Conservation (phyloP, 1,140 invertebrate species). For the Sinonovacula constricta region DNA sequence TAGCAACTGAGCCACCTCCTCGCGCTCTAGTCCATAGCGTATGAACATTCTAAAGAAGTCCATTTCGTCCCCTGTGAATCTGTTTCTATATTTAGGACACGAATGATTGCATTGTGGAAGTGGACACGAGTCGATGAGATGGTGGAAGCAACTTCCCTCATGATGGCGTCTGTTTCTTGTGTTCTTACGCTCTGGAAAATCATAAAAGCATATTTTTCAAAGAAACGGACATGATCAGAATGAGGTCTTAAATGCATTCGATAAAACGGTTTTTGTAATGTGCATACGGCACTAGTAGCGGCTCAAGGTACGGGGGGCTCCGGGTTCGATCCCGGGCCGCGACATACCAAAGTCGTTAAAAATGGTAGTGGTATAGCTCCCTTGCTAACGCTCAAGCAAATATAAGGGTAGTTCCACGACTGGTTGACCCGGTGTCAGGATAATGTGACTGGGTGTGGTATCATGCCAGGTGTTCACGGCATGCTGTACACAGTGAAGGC, state of each 20-base stretch:
- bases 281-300: no score
- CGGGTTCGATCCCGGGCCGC: no score
- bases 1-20: constrained; percentile 37
- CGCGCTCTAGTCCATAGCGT: constrained; percentile 25
- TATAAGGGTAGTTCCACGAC: no score
- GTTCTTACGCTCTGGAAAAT: constrained; percentile 20
- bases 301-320: no score
- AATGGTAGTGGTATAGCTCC: no score
- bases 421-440: no score
- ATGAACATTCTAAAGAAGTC: constrained; percentile 46
- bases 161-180: constrained; percentile 19
- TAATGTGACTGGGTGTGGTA: no score
- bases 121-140: constrained; percentile 50
- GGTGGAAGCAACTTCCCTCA: constrained; percentile 47
- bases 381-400: no score
- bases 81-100: constrained; percentile 49
- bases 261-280: no score
- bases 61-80: constrained; percentile 45
- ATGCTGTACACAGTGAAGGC: no score
- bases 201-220: neutral
- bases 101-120: constrained; percentile 43
- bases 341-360: no score
- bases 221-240: neutral
- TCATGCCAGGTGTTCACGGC: no score
- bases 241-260: neutral